Evolutionary conservation across 2,113 vertebrate species (phyloP), one percentile per base, ranked within the genome.

Genomic region (Leuciscus idus): DNA sequence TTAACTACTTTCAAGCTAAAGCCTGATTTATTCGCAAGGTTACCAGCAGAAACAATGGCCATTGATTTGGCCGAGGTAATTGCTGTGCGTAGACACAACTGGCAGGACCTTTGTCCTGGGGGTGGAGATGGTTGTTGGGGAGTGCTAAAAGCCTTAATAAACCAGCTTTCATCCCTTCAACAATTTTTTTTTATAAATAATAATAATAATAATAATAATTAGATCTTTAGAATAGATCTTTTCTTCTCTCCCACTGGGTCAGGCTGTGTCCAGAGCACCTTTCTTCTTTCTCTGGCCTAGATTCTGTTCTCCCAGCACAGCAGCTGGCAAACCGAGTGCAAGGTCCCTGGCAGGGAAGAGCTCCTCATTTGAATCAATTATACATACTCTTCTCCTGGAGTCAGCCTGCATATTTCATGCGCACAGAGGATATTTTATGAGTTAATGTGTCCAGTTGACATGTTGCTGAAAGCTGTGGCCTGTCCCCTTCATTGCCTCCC

Each of bases 301-400:
- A 90, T 89, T 89, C 86, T 75, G 81, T 62, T 83, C 86, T 73
- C 61, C 70, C 73, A 75, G 48, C 89, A 81, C 23, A 77, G 77
- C 33, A 61, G 48, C 66, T n/a, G 59, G 57, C 84, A 78, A 82
- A 76, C 78, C 52, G 90, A 87, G 90, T 88, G 82, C 28, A 87
- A 87, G 83, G 87, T 89, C 90, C 83, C 92, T 93, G 90, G 91
- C 86, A 80, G 92, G 85, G 92, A 90, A 94, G 90, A 92, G 92
- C 91, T 94, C 93, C 92, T 95, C 93, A 94, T 95, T 95, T 94
- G 92, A 94, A 95, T 95, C 94, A 95, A 95, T 95, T 94, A 95
- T 95, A 90, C 90, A 95, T 95, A 91, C 59, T 66, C 85, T 86
- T 80, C 85, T 89, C 73, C 90, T 92, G 90, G 92, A 91, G 91